These are phyloP conservation scores for Scyliorhinus canicula DNA, from an alignment of 2,797 vertebrate genomes.

Conservation along the genomic window DNA sequence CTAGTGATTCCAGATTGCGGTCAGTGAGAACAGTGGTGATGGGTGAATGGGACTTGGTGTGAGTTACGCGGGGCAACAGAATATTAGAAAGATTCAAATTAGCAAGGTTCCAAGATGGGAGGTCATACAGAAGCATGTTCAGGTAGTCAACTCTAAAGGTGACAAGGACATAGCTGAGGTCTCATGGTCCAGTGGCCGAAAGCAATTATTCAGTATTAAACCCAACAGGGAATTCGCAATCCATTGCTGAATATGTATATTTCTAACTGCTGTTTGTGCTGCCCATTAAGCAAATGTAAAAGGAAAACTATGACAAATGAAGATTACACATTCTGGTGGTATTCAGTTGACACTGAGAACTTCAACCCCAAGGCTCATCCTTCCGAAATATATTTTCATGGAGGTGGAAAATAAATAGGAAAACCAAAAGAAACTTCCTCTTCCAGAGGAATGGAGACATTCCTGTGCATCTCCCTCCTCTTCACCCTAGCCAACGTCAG, in stretches of 20 bases:
- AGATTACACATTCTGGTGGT: too few species aligned
- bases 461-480: too few species aligned
- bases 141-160: neutral
- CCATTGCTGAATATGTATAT: neutral
- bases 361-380: too few species aligned
- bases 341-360: neutral
- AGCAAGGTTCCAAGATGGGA: neutral
- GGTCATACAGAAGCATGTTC: too few species aligned
- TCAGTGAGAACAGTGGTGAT: neutral
- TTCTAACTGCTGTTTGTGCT: neutral
- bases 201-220: neutral
- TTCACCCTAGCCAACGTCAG: too few species aligned
- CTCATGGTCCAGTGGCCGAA: neutral
- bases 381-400: too few species aligned
- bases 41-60: neutral
- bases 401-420: too few species aligned
- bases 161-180: neutral
- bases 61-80: neutral
- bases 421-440: too few species aligned
- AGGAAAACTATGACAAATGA: too few species aligned
- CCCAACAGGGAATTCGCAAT: neutral
- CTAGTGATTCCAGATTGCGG: too few species aligned
- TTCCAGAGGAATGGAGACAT: too few species aligned
- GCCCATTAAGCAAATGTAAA: too few species aligned
- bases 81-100: neutral